phyloP scores from a whole-genome alignment of 2,888 invertebrate genomes.

The Acronicta aceris region DNA sequence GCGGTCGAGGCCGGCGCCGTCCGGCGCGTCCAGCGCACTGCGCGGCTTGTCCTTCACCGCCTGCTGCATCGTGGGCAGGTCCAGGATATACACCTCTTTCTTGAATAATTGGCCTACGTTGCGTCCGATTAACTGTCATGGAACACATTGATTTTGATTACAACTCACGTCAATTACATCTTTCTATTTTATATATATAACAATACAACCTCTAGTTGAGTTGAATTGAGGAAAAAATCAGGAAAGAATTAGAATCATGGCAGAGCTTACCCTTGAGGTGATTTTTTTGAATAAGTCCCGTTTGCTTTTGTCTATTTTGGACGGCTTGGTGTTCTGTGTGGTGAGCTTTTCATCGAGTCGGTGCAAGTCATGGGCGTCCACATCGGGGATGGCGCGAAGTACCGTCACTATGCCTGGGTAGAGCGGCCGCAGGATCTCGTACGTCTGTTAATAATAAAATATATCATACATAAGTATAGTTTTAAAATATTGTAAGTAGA shows the following conservation, averaged over 20 bases:
- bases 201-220: too few species aligned
- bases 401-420: constrained; percentile 92
- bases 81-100: constrained; percentile 95
- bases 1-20: constrained; percentile 74
- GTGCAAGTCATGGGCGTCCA: constrained; percentile 94
- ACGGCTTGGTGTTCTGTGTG: constrained; percentile 91
- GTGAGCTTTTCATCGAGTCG: constrained; percentile 95
- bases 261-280: constrained; percentile 91
- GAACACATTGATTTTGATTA: neutral
- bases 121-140: constrained; percentile 92
- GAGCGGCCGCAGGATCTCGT: constrained; percentile 94
- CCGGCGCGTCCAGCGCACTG: constrained; percentile 73
- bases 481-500: too few species aligned
- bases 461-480: neutral
- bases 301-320: constrained; percentile 96
- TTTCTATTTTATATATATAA: too few species aligned
- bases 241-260: too few species aligned
- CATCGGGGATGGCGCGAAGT: constrained; percentile 95
- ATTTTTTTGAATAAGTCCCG: constrained; percentile 97
- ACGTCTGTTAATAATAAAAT: constrained; percentile 76
- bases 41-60: constrained; percentile 74
- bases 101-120: constrained; percentile 96
- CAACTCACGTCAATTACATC: neutral
- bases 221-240: too few species aligned
- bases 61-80: constrained; percentile 92